Conservation (phyloP, 2,113 vertebrate genomes). For the Plecturocebus donacophilus region DNA sequence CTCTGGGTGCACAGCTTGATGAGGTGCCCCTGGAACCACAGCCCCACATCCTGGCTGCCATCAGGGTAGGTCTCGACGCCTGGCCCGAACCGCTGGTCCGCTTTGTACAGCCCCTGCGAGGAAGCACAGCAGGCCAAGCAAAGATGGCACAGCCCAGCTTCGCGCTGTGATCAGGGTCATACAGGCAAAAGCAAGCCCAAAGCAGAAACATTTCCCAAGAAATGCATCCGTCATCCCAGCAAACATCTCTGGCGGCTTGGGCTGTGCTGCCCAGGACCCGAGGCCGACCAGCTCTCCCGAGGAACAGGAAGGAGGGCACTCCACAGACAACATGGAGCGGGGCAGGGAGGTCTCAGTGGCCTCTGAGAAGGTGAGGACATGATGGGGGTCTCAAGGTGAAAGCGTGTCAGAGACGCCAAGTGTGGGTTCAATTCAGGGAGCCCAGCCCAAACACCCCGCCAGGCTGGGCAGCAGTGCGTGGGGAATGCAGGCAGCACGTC, state of each 20-base stretch:
- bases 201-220: neutral
- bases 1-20: constrained; percentile 84
- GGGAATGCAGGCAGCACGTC: fast-evolving
- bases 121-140: neutral
- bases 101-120: constrained; percentile 90
- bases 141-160: neutral
- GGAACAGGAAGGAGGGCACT: neutral
- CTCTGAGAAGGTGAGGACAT: too few species aligned
- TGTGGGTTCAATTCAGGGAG: neutral
- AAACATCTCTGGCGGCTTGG: neutral
- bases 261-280: fast-evolving
- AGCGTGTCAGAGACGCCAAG: fast-evolving
- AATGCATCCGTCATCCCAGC: fast-evolving
- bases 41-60: constrained; percentile 88
- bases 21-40: constrained; percentile 88
- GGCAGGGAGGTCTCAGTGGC: fast-evolving
- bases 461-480: fast-evolving
- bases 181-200: neutral
- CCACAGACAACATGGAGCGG: fast-evolving
- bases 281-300: too few species aligned
- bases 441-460: neutral
- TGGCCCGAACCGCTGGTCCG: constrained; percentile 89
- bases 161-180: neutral
- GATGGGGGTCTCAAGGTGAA: neutral
- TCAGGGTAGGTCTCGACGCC: constrained; percentile 87